These are phyloP conservation scores for Tretioscincus oriximinensis DNA, from an alignment of 2,113 vertebrate genomes.

Conservation along the genomic window DNA sequence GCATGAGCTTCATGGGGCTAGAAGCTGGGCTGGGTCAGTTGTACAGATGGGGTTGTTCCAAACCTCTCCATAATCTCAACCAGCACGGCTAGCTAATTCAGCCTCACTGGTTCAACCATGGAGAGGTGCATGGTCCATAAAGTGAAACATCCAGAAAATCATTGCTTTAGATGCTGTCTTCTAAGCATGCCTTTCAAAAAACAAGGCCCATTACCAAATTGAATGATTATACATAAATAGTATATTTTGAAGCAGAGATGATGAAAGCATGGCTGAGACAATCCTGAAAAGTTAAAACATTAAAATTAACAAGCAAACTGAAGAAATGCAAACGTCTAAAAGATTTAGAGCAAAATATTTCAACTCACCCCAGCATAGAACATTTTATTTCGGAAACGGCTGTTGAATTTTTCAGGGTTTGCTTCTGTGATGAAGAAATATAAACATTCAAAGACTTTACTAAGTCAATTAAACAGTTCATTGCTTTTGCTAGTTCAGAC, in stretches of 20 bases:
- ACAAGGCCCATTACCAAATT: not conserved
- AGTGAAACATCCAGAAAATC: not conserved
- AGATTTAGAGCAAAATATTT: conserved; percentile 5
- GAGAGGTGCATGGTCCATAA: not conserved
- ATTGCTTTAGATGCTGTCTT: not conserved
- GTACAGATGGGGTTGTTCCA: too few relatives aligned
- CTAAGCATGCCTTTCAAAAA: not conserved
- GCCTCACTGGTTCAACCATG: too few relatives aligned
- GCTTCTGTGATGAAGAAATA: conserved; percentile 79
- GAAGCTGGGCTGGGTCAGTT: too few relatives aligned
- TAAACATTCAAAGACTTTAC: conserved; percentile 9
- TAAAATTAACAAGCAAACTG: conserved; percentile 17
- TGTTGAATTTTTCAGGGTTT: conserved; percentile 97
- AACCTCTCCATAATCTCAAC: too few relatives aligned
- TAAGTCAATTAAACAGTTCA: conserved; percentile 1
- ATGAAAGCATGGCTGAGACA: not conserved
- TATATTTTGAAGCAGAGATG: not conserved
- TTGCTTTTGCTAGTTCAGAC: not conserved
- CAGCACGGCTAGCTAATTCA: too few relatives aligned
- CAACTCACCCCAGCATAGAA: conserved; percentile 94
- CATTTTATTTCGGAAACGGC: conserved; percentile 96
- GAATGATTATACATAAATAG: not conserved
- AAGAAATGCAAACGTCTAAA: not conserved
- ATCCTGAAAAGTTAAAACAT: conserved; percentile 1
- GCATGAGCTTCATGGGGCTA: too few relatives aligned